Base-by-base conservation (phyloP, 2,888 invertebrate genomes). In the Polymixis flavicincta region DNA sequence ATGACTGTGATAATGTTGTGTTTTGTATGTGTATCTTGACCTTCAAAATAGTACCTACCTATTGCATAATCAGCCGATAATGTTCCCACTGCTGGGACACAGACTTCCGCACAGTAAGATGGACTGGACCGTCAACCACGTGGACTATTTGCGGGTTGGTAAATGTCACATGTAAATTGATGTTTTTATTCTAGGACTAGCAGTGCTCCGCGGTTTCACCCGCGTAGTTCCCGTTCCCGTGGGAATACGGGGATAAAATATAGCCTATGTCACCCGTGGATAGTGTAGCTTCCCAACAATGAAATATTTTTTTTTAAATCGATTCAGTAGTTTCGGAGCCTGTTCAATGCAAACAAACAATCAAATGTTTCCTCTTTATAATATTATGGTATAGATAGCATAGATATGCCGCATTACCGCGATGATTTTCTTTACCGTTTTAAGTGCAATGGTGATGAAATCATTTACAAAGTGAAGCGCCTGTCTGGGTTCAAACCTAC, bases 1-100 rank as follows among this genome's bases (percentile, higher is more conserved):
- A 71, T 50, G 60, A 22, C 68, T 37, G 42, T 71, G 52, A 65
- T 71, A 75, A 69, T 65, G 42, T 50, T n/a, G 28, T 75, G 8
- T 57, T 55, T 32, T 19, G 22, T 37, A 61, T 42, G 45, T 45
- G 25, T 37, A 8, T 48, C 32, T 48, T 74, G 17, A 55, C 3
- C 42, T 28, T 6, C 8, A 8, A 32, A 45, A 19, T 32, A 28
- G 4, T 50, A 50, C 22, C 9, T 52, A 52, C 3, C 50, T 52
- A 19, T 57, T 25, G 14, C 17, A 7, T 0, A 55, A 55, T 17
- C 25, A 28, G 14, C 55, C 25, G 3, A 55, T 25, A 55, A 55
- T 55, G 14, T 17, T 14, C 14, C 55, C 25, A 17, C 14, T 17
- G 14, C 14, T 55, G 25, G 14, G 55, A 55, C 14, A 7, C 25